phyloP scores from a whole-genome alignment of 2,113 vertebrate genomes.

The Otolemur garnettii region DNA sequence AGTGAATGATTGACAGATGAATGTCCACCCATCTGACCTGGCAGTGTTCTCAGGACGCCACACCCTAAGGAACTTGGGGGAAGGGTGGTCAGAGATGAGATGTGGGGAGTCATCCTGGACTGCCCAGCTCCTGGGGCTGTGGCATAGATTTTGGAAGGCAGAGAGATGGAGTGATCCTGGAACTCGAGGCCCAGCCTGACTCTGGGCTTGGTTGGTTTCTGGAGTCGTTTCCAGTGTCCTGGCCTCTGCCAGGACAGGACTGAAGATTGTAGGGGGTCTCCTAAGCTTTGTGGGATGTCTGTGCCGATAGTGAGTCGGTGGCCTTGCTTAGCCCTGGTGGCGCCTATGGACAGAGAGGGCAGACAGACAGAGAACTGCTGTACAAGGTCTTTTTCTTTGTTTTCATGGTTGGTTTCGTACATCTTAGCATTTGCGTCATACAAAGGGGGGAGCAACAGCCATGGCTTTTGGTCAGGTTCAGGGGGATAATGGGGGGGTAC shows the following conservation, averaged over 20 bases:
- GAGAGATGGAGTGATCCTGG: not conserved
- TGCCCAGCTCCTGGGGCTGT: not conserved
- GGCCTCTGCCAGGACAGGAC: not conserved
- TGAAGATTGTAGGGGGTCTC: not conserved
- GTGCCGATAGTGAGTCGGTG: too few relatives aligned
- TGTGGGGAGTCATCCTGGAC: too few relatives aligned
- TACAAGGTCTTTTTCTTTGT: slow-evolving; percentile 81
- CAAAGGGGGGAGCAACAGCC: slow-evolving; percentile 82
- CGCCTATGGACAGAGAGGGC: not conserved
- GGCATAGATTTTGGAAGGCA: not conserved
- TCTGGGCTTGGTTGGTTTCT: not conserved
- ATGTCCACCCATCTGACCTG: not conserved
- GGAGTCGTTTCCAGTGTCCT: not conserved
- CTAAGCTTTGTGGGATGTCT: not conserved
- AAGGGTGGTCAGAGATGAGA: not conserved
- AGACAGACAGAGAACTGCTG: slow-evolving; percentile 63
- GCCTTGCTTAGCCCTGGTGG: rapidly evolving
- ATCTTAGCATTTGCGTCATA: slow-evolving; percentile 82
- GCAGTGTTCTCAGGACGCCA: not conserved
- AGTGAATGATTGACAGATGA: not conserved
- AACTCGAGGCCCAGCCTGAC: not conserved
- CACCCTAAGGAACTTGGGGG: not conserved
- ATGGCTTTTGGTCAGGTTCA: slow-evolving; percentile 85
- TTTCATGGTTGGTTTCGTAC: slow-evolving; percentile 80
- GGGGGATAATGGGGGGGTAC: slow-evolving; percentile 44